These are phyloP conservation scores for Tragopan temminckii DNA, from an alignment of 2,797 vertebrate genomes.

Conservation along the genomic window DNA sequence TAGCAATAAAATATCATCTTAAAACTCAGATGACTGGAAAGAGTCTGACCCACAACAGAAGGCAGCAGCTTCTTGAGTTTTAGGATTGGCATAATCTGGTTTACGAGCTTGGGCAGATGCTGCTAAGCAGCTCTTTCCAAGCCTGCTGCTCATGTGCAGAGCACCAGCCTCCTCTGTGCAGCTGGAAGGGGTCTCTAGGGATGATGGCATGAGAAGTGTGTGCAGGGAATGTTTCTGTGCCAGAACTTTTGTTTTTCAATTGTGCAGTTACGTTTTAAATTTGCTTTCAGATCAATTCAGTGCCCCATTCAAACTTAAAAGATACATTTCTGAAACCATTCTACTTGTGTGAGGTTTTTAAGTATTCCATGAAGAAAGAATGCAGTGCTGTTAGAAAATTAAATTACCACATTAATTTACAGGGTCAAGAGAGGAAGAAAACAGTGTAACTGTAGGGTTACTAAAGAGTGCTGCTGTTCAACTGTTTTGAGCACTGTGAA, in stretches of 20 bases:
- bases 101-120: background rate
- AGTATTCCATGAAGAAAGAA: background rate
- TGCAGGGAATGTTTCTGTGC: fast-evolving
- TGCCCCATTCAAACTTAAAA: background rate
- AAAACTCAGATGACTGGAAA: background rate
- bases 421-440: background rate
- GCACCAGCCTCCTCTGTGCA: background rate
- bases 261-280: fast-evolving
- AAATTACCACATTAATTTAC: background rate
- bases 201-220: background rate
- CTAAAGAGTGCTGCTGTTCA: background rate
- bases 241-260: background rate
- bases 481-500: background rate
- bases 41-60: background rate
- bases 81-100: background rate
- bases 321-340: background rate
- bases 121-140: background rate
- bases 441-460: background rate
- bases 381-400: background rate
- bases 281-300: background rate
- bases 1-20: conserved; percentile 1
- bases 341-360: background rate
- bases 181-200: background rate
- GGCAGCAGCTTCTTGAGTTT: background rate
- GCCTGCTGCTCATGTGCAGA: fast-evolving